Percentiles rank a stretch among this genome's conserved stretches.
Conservation (phyloP, 2,888 invertebrate genomes). For the Lydus trimaculatus region DNA sequence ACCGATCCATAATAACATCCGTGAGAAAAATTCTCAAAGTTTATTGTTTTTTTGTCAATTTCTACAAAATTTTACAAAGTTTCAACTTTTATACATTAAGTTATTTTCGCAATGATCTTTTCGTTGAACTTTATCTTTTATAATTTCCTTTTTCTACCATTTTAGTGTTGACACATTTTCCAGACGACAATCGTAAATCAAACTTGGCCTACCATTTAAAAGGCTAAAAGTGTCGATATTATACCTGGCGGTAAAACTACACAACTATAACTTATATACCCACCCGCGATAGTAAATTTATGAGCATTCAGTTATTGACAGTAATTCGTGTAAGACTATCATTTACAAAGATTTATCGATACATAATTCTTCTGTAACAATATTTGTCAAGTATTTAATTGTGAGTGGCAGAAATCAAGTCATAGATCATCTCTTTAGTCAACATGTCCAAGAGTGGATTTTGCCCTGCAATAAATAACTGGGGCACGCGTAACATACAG, state of each 20-base stretch:
- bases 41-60: no score
- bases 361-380: conserved; percentile 60
- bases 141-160: neutral
- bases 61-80: no score
- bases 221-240: neutral
- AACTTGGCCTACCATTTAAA: neutral
- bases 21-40: no score
- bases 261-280: neutral
- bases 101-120: no score
- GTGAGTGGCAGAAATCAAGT: conserved; percentile 57
- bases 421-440: conserved; percentile 59
- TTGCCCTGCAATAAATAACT: conserved; percentile 53
- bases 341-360: conserved; percentile 59
- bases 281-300: conserved; percentile 46
- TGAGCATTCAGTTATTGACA: conserved; percentile 55
- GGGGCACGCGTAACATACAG: conserved; percentile 52
- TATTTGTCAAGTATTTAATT: conserved; percentile 58
- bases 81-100: no score
- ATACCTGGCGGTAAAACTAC: neutral
- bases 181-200: neutral
- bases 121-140: neutral
- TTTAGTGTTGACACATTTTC: neutral
- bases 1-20: no score
- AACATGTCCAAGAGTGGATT: conserved; percentile 56
- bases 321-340: conserved; percentile 57